Conservation (phyloP, 2,888 invertebrate species). For the Gibbula magus region DNA sequence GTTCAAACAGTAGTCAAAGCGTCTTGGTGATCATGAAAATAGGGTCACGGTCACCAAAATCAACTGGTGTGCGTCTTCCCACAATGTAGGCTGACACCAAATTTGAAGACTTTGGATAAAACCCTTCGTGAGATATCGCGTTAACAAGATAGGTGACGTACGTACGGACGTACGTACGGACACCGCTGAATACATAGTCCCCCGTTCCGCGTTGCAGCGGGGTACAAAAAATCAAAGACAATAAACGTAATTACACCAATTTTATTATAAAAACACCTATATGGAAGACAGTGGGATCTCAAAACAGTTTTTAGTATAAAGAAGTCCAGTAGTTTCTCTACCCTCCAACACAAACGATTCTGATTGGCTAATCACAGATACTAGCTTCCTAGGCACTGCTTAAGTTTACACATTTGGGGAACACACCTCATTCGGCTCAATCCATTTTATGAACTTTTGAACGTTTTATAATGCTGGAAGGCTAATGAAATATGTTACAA, state of each 20-base stretch:
- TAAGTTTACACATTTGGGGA: not conserved
- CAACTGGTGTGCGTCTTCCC: too few relatives aligned
- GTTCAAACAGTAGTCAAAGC: too few relatives aligned
- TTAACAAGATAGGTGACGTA: too few relatives aligned
- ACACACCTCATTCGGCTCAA: not conserved
- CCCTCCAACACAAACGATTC: conserved; percentile 6
- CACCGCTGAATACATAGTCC: too few relatives aligned
- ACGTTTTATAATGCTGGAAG: conserved; percentile 15
- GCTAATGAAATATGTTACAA: conserved; percentile 19
- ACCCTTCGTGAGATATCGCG: too few relatives aligned
- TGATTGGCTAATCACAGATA: conserved; percentile 22
- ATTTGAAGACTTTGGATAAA: too few relatives aligned
- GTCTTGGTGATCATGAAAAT: too few relatives aligned
- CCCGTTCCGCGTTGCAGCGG: too few relatives aligned
- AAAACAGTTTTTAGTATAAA: conserved; percentile 23
- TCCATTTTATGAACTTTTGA: conserved; percentile 17
- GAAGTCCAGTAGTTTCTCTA: conserved; percentile 10
- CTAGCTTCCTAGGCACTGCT: conserved; percentile 25
- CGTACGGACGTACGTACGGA: too few relatives aligned
- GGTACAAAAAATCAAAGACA: too few relatives aligned
- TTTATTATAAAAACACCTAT: conserved; percentile 20
- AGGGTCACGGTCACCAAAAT: too few relatives aligned
- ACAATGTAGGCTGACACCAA: too few relatives aligned
- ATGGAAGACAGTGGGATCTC: conserved; percentile 24
- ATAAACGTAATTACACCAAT: not conserved